Conservation (phyloP, 2,113 vertebrate species). For the Prochilodus magdalenae region DNA sequence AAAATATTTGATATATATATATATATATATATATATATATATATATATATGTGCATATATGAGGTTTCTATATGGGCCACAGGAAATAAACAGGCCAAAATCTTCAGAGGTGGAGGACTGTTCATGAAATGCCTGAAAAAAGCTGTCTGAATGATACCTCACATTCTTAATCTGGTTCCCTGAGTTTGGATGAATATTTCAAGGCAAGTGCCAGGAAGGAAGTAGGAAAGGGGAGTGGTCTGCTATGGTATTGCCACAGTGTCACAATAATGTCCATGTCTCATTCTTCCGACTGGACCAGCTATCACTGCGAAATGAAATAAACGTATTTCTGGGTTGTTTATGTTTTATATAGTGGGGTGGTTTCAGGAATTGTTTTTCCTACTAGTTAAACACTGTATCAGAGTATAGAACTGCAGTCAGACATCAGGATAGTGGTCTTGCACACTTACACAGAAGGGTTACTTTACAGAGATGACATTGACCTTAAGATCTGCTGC, state of each 20-base stretch:
- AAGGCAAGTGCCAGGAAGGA: neutral
- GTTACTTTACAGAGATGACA: neutral
- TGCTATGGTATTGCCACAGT: neutral
- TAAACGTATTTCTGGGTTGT: neutral
- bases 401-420: neutral
- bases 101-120: neutral
- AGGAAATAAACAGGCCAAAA: neutral
- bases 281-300: neutral
- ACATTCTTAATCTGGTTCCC: neutral
- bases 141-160: neutral
- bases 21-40: no score
- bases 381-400: slow-evolving; percentile 2
- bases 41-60: no score
- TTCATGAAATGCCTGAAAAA: neutral
- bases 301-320: no score
- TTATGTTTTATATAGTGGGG: no score
- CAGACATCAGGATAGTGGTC: neutral
- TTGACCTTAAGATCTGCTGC: neutral
- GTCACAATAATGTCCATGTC: neutral
- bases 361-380: neutral
- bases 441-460: neutral
- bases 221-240: neutral
- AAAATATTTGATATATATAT: no score
- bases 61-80: no score
- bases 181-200: neutral